Conservation (phyloP, 2,113 vertebrate genomes). For the Anser brachyrhynchus region DNA sequence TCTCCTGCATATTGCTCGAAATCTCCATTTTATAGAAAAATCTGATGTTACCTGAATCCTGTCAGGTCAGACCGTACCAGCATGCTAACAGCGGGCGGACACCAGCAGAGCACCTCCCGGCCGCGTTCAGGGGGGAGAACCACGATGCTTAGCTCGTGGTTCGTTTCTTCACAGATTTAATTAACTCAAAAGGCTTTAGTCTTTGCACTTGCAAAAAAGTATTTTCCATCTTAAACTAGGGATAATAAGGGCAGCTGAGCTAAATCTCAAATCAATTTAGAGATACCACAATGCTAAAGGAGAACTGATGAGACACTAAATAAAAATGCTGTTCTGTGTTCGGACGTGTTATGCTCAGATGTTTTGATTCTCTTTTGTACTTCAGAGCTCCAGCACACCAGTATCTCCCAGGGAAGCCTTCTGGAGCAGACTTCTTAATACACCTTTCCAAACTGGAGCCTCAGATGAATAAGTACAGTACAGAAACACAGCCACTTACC, state of each 20-base stretch:
- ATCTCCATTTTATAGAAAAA: slow-evolving; percentile 5
- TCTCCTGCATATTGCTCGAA: slow-evolving; percentile 4
- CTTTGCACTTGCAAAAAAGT: slow-evolving; percentile 34
- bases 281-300: background rate
- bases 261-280: slow-evolving; percentile 11
- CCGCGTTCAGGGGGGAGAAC: slow-evolving; percentile 2
- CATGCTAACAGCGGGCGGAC: slow-evolving; percentile 15
- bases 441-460: rapidly evolving
- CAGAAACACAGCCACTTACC: background rate
- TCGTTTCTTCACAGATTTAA: slow-evolving; percentile 55
- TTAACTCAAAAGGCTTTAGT: slow-evolving; percentile 57
- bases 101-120: background rate
- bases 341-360: rapidly evolving
- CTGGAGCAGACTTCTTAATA: background rate
- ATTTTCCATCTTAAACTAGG: slow-evolving; percentile 52
- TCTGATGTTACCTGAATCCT: background rate
- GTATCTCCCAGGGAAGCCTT: background rate
- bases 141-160: slow-evolving; percentile 32
- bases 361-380: background rate
- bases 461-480: background rate
- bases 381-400: background rate
- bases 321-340: background rate
- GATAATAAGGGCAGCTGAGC: slow-evolving; percentile 26
- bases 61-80: slow-evolving; percentile 14
- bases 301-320: slow-evolving; percentile 35